Evolutionary conservation across 2,888 invertebrate genomes (phyloP).

Genomic region (Onchidella celtica): DNA sequence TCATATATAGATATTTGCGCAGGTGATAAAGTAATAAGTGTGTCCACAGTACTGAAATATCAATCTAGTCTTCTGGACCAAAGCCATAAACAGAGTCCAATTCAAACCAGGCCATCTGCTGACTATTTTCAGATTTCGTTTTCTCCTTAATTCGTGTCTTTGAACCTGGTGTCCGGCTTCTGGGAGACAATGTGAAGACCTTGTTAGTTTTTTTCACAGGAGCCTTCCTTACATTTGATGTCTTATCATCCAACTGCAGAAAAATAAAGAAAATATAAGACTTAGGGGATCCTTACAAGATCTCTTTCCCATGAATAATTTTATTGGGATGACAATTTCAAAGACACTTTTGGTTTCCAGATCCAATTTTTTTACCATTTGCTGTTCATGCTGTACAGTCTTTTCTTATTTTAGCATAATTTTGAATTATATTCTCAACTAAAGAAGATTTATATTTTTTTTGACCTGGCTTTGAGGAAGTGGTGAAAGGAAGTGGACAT

Average conservation of each 20-base stretch:
- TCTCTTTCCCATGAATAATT: too few relatives aligned
- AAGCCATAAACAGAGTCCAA: conserved; percentile 74
- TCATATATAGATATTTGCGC: too few relatives aligned
- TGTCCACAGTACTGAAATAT: not conserved
- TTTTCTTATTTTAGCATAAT: too few relatives aligned
- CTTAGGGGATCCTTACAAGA: too few relatives aligned
- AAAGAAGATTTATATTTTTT: too few relatives aligned
- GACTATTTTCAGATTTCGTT: conserved; percentile 52
- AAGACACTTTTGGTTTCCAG: too few relatives aligned
- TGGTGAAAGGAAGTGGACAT: too few relatives aligned
- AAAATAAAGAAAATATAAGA: not conserved
- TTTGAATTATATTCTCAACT: too few relatives aligned
- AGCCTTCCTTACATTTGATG: conserved; percentile 62
- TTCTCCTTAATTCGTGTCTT: conserved; percentile 46
- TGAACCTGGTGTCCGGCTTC: conserved; percentile 55
- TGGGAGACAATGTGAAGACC: conserved; percentile 71
- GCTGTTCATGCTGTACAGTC: too few relatives aligned
- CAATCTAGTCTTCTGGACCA: conserved; percentile 65
- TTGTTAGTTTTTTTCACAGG: conserved; percentile 64
- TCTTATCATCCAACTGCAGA: conserved; percentile 17
- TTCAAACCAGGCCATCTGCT: conserved; percentile 73
- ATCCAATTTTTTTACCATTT: too few relatives aligned
- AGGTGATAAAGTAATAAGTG: not conserved
- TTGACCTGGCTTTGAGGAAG: too few relatives aligned
- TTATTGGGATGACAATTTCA: too few relatives aligned